Evolutionary conservation across 1,140 invertebrate species (phyloP).

Genomic region (Tetragnatha versicolor): DNA sequence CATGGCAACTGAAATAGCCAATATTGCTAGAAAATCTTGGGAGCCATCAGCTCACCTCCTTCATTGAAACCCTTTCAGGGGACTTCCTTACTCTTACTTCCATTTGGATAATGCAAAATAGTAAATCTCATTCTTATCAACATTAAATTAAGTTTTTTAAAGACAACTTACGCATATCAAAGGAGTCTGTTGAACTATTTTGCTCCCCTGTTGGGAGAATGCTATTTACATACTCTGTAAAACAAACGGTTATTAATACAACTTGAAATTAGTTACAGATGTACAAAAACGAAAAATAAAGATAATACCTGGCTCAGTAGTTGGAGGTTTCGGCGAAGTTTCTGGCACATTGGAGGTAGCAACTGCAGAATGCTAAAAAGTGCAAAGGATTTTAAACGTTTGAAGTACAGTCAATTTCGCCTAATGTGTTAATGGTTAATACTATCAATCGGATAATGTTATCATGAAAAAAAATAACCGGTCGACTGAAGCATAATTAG

Average conservation of each 20-base stretch:
- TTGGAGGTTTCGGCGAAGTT: constrained; percentile 2
- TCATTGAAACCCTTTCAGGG: too few relatives aligned
- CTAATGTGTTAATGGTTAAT: too few relatives aligned
- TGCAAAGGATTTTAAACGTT: too few relatives aligned
- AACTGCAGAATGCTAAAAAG: neutral
- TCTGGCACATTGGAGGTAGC: neutral
- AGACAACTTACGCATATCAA: constrained; percentile 40
- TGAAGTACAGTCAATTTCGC: too few relatives aligned
- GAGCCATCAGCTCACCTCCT: too few relatives aligned
- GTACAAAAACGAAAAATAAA: neutral
- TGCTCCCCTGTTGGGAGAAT: constrained; percentile 27
- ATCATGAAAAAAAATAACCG: too few relatives aligned
- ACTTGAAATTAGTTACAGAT: neutral
- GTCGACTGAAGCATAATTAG: too few relatives aligned
- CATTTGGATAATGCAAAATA: neutral
- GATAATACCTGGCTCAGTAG: constrained; percentile 26
- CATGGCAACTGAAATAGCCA: too few relatives aligned
- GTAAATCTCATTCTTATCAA: neutral
- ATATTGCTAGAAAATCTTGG: too few relatives aligned
- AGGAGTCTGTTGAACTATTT: constrained; percentile 21
- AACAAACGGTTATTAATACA: neutral
- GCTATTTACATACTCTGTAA: constrained; percentile 48
- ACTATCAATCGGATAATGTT: too few relatives aligned
- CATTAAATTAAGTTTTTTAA: neutral
- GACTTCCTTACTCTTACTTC: too few relatives aligned